Evolutionary conservation across 2,797 vertebrate genomes (phyloP), one percentile per base, ranked within the genome.

Genomic region (Phyllotis vaccarum): DNA sequence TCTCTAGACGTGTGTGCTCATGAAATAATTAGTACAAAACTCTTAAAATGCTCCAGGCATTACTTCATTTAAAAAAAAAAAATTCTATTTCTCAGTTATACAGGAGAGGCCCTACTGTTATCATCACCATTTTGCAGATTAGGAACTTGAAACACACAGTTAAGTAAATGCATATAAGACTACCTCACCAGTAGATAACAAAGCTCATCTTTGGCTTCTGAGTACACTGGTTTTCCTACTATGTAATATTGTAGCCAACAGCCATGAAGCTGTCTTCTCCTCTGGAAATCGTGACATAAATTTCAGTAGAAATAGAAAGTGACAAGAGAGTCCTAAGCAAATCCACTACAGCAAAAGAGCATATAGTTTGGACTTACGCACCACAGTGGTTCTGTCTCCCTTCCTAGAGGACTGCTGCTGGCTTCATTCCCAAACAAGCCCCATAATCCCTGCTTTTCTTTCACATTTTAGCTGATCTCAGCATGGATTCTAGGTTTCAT

Each of bases 271-370:
- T 21, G 17, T 62, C 27, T 82, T 89, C 34, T 70, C 43, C 52
- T 89, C 64, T 62, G 58, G 85, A 83, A 81, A 87, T 21, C 21
- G 68, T 62, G 7, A 78, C 6, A 68, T 68, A 85, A 72, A 10
- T 31, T 37, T 70, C 29, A 31, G 17, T 85, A 49, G 58, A 4
- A 82, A 8, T 75, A 16, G 60, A 74, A 88, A 31, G 5, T 72
- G 79, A 66, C 62, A 37, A 7, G 3, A 81, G 29, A 91, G 6
- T 58, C 0, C 68, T 37, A 54, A 12, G 74, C 46, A 62, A 89
- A 29, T 17, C 60, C 86, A 81, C 43, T 56, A 64, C 54, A 74
- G n/a, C 22, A 89, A 91, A 91, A 68, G 29, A 95, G 75, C 24
- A 54, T 9, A 56, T 54, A 83, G 56, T 14, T 81, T 34, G 40